Conservation (phyloP, 2,113 vertebrate genomes). For the Anolis sagrei region DNA sequence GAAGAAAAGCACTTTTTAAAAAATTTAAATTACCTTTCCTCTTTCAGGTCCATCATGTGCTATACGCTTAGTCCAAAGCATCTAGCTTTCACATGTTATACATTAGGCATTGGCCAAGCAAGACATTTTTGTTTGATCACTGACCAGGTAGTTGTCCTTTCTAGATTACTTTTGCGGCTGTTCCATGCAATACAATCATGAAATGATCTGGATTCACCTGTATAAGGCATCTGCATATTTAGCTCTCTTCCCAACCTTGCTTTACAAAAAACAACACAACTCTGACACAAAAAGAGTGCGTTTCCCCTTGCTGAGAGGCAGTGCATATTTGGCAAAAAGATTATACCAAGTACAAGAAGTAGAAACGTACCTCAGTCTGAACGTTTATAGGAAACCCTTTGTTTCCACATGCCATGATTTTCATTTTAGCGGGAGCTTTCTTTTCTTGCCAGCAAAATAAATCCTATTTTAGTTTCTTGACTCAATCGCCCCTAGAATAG, state of each 20-base stretch:
- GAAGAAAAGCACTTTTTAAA: neutral
- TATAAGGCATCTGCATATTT: neutral
- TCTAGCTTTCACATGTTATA: neutral
- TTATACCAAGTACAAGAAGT: neutral
- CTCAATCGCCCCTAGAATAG: constrained; percentile 2
- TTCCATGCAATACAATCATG: neutral
- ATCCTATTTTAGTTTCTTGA: constrained; percentile 4
- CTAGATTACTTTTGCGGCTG: neutral
- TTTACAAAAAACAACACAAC: too few species aligned
- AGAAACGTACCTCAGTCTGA: neutral
- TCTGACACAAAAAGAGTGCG: neutral
- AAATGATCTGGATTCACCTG: neutral
- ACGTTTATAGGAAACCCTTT: neutral
- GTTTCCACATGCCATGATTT: neutral
- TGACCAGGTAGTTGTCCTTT: neutral
- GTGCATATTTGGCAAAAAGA: neutral
- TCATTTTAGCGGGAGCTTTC: constrained; percentile 11
- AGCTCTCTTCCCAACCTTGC: neutral
- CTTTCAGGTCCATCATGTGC: neutral
- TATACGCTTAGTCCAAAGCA: neutral
- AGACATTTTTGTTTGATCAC: constrained; percentile 11
- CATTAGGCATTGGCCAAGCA: neutral
- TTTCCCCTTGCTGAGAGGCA: neutral
- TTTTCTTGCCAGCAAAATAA: constrained; percentile 27
- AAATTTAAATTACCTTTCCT: neutral